These are phyloP conservation scores for Lathamus discolor DNA, from an alignment of 2,113 vertebrate species.

Conservation along the genomic window DNA sequence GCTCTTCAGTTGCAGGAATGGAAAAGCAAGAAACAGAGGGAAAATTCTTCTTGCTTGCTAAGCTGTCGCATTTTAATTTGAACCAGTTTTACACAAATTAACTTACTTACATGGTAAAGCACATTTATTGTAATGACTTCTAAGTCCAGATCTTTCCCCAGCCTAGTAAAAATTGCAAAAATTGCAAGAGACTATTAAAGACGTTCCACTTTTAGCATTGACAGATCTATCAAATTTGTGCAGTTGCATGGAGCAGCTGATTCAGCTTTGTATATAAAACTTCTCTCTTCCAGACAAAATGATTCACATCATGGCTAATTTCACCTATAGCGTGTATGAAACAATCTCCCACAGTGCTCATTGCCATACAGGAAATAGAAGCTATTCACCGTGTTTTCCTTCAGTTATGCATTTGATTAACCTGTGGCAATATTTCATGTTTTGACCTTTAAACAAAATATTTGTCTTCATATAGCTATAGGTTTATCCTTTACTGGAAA, in stretches of 20 bases:
- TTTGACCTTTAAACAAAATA: constrained; percentile 50
- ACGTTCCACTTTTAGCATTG: not conserved
- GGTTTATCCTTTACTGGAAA: constrained; percentile 29
- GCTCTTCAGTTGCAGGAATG: not conserved
- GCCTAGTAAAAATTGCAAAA: not conserved
- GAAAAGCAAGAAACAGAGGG: not conserved
- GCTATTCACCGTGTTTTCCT: not conserved
- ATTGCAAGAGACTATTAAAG: not conserved
- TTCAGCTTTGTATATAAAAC: not conserved
- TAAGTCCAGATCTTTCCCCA: not conserved
- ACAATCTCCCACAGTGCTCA: not conserved
- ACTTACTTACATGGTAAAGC: not conserved
- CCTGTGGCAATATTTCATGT: not conserved
- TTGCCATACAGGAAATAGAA: not conserved
- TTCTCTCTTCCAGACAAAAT: not conserved
- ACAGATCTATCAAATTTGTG: not conserved
- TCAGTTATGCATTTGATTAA: constrained; percentile 1
- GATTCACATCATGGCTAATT: not conserved
- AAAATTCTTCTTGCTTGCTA: not conserved
- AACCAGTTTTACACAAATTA: constrained; percentile 25
- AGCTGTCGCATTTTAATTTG: not conserved
- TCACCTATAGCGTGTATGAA: not conserved
- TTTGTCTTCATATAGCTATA: constrained; percentile 1
- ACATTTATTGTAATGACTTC: not conserved
- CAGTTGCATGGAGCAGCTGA: not conserved